phyloP scores from a whole-genome alignment of 1,140 invertebrate genomes.

The Drosophila biarmipes region DNA sequence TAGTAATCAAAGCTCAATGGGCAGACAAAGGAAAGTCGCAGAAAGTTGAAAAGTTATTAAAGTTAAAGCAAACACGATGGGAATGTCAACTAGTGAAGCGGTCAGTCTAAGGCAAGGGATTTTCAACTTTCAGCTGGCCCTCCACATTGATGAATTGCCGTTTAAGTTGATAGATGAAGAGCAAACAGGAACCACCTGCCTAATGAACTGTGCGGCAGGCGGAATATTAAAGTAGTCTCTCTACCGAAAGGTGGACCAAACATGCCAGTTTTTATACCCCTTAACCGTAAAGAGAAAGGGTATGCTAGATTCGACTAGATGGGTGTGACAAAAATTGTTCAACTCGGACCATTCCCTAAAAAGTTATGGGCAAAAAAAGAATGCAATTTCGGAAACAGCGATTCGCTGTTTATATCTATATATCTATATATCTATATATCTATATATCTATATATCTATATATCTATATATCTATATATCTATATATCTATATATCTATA shows the following conservation, averaged over 20 bases:
- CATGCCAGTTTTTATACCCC: background rate
- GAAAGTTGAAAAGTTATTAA: constrained; percentile 81
- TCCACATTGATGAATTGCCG: constrained; percentile 27
- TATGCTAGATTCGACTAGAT: too few relatives aligned
- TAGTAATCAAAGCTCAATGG: constrained; percentile 77
- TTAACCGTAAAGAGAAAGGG: too few relatives aligned
- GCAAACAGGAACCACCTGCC: background rate
- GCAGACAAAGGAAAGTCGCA: constrained; percentile 59
- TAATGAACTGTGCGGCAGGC: constrained; percentile 28
- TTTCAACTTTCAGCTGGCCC: constrained; percentile 10
- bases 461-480: too few relatives aligned
- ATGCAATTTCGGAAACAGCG: too few relatives aligned
- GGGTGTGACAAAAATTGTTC: too few relatives aligned
- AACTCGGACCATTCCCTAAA: too few relatives aligned
- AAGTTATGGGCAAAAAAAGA: too few relatives aligned
- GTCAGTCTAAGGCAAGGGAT: constrained; percentile 6
- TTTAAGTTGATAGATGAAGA: constrained; percentile 13
- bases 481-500: too few relatives aligned
- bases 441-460: too few relatives aligned
- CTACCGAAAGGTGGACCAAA: background rate
- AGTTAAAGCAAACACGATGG: constrained; percentile 75
- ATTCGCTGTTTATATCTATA: too few relatives aligned
- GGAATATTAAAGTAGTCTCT: constrained; percentile 25
- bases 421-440: too few relatives aligned
- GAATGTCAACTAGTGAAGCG: constrained; percentile 64